Conservation (phyloP, 1,140 invertebrate species). For the Bombus waltoni region DNA sequence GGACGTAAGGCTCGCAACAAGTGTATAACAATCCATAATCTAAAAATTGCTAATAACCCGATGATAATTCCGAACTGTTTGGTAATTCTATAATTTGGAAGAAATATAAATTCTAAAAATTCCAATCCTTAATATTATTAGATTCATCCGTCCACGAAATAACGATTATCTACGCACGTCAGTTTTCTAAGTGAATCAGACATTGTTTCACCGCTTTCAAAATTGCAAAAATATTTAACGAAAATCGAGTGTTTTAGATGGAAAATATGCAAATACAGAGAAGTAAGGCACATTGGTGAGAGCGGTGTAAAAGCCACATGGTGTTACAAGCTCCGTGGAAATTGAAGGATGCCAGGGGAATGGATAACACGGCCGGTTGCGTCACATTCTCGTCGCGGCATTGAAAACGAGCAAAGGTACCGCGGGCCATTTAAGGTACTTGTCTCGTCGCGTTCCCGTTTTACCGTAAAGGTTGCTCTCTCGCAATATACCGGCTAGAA, state of each 20-base stretch:
- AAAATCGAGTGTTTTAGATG: not conserved
- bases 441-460: conserved; percentile 43
- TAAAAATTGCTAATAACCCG: too few relatives aligned
- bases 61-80: too few relatives aligned
- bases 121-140: too few relatives aligned
- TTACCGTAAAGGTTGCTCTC: conserved; percentile 14
- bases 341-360: conserved; percentile 25
- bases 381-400: conserved; percentile 44
- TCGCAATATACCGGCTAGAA: not conserved
- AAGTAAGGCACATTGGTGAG: not conserved
- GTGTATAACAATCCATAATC: too few relatives aligned
- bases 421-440: conserved; percentile 50
- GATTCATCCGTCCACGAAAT: not conserved
- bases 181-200: not conserved
- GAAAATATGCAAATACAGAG: not conserved
- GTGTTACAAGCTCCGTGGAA: not conserved
- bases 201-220: not conserved
- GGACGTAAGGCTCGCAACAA: too few relatives aligned
- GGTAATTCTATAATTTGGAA: too few relatives aligned
- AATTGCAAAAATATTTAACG: not conserved
- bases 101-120: too few relatives aligned
- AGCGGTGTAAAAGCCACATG: conserved; percentile 5
- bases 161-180: not conserved
- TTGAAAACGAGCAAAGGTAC: conserved; percentile 49
- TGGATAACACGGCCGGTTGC: conserved; percentile 33